Percentiles rank a stretch among this genome's conserved stretches.
These are phyloP conservation scores for Andricus quercusramuli DNA, from an alignment of 2,888 invertebrate species.

Conservation along the genomic window DNA sequence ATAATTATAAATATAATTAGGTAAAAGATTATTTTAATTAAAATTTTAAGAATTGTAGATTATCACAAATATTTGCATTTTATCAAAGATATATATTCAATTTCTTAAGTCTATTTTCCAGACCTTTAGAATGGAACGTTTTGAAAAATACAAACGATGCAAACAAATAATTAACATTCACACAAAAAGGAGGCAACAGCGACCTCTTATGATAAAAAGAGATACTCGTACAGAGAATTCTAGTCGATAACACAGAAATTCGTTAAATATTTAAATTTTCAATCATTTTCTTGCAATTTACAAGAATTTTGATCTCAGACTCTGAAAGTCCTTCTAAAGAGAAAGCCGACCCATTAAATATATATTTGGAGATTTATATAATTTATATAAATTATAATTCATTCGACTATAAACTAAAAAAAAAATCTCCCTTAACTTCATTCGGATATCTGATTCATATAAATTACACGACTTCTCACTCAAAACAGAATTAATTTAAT, in stretches of 20 bases:
- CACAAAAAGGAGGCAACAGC: neutral
- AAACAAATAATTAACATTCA: neutral
- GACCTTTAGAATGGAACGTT: neutral
- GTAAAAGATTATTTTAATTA: neutral
- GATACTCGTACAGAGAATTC: neutral
- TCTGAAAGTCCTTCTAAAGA: too few species aligned
- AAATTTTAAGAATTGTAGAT: neutral
- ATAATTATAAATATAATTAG: too few species aligned
- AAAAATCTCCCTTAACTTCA: neutral
- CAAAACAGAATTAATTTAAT: neutral
- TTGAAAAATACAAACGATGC: neutral
- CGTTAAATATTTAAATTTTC: neutral
- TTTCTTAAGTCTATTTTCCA: neutral
- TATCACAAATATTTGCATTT: neutral
- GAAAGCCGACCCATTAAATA: too few species aligned
- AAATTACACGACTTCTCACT: neutral
- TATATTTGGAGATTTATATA: neutral
- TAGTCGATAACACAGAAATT: conserved; percentile 9
- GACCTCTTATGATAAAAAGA: conserved; percentile 5
- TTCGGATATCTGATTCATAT: neutral
- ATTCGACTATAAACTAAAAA: neutral
- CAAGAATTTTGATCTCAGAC: too few species aligned
- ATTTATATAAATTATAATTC: neutral
- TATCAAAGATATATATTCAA: neutral
- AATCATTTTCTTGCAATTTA: too few species aligned